Evolutionary conservation across 2,888 invertebrate genomes (phyloP).

Genomic region (Margaritifera margaritifera): DNA sequence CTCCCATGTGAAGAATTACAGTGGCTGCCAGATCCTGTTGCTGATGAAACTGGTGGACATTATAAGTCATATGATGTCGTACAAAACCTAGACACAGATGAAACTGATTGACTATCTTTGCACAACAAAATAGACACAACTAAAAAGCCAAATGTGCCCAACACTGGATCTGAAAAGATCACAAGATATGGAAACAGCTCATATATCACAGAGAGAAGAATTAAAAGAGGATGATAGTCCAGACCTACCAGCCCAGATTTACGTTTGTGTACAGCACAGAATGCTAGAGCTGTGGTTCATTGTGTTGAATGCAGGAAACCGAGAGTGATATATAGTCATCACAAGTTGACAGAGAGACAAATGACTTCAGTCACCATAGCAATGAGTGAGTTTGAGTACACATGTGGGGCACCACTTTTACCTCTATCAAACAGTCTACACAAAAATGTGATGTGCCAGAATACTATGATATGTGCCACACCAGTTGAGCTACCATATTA

Average conservation of each 20-base stretch:
- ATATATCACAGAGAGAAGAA: neutral
- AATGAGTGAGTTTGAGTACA: constrained; percentile 4
- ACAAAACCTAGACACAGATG: constrained; percentile 14
- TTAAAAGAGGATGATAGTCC: neutral
- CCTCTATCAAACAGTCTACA: neutral
- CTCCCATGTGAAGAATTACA: constrained; percentile 3
- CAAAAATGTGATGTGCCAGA: constrained; percentile 3
- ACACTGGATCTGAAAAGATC: too few relatives aligned
- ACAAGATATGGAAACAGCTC: too few relatives aligned
- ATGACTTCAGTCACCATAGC: neutral
- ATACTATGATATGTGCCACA: constrained; percentile 8
- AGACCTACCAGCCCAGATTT: neutral
- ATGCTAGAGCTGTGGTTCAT: constrained; percentile 9
- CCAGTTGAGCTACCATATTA: constrained; percentile 7
- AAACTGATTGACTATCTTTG: constrained; percentile 16
- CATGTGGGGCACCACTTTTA: constrained; percentile 14
- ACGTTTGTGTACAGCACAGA: neutral
- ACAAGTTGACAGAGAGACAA: constrained; percentile 13
- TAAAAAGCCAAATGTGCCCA: too few relatives aligned
- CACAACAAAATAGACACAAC: too few relatives aligned
- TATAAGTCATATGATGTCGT: constrained; percentile 14
- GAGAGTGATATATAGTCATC: constrained; percentile 10
- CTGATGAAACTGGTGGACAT: constrained; percentile 13
- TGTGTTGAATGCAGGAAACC: constrained; percentile 14
- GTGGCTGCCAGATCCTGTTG: constrained; percentile 28